Conservation (phyloP, 2,888 invertebrate species). For the Dynastes hyllus region DNA sequence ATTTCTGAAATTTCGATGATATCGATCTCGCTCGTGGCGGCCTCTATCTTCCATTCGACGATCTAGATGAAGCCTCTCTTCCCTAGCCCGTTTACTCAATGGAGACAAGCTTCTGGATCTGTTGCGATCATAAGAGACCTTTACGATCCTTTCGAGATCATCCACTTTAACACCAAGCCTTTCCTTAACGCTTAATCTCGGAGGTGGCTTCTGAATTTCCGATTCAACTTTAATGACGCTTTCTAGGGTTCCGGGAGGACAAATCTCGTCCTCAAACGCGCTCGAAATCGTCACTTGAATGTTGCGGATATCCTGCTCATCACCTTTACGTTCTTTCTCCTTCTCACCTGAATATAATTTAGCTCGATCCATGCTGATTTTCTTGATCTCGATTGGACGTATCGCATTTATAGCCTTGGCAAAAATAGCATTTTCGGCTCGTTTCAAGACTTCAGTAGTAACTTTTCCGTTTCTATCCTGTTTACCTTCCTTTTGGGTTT, state of each 20-base stretch:
- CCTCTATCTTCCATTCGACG: constrained; percentile 63
- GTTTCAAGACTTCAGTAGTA: constrained; percentile 90
- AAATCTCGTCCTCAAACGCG: constrained; percentile 65
- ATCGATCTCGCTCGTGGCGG: constrained; percentile 60
- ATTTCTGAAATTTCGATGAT: constrained; percentile 59
- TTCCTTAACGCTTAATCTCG: constrained; percentile 84
- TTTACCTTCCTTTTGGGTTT: constrained; percentile 65
- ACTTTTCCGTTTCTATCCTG: constrained; percentile 78
- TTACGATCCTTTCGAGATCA: constrained; percentile 71
- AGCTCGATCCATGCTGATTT: constrained; percentile 80
- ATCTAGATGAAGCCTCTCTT: constrained; percentile 67
- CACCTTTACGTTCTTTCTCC: constrained; percentile 59
- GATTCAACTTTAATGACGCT: constrained; percentile 50
- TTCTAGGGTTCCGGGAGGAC: constrained; percentile 32
- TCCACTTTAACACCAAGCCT: constrained; percentile 86
- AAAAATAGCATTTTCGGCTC: constrained; percentile 94
- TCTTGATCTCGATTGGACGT: constrained; percentile 83
- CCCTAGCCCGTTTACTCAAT: constrained; percentile 69
- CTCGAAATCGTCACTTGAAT: constrained; percentile 76
- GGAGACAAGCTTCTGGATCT: constrained; percentile 72
- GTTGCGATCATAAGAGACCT: constrained; percentile 72
- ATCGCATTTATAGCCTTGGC: constrained; percentile 90
- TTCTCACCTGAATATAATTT: constrained; percentile 77
- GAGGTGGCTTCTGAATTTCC: constrained; percentile 68
- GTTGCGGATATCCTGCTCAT: constrained; percentile 68